phyloP scores from a whole-genome alignment of 1,140 invertebrate species.

The Brevipalpus yothersi region DNA sequence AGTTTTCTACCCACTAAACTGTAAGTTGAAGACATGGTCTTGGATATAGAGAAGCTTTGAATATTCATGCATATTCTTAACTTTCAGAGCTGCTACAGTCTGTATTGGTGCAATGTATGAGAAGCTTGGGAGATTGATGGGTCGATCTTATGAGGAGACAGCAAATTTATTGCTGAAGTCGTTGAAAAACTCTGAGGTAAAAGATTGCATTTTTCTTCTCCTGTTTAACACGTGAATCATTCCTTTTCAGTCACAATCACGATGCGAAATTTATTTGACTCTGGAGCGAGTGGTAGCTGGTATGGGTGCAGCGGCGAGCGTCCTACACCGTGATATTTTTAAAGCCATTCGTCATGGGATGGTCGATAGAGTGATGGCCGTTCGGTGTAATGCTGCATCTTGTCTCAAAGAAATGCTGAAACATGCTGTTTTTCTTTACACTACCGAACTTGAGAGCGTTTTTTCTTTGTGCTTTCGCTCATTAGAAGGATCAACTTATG shows the following conservation, averaged over 20 bases:
- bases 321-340: conserved; percentile 75
- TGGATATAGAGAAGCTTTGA: not conserved
- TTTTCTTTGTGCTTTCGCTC: conserved; percentile 66
- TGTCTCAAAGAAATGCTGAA: conserved; percentile 71
- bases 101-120: conserved; percentile 94
- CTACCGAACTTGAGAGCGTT: conserved; percentile 64
- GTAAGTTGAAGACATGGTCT: conserved; percentile 31
- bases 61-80: not conserved
- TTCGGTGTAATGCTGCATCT: conserved; percentile 59
- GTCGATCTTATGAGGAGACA: conserved; percentile 89
- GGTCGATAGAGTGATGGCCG: conserved; percentile 67
- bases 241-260: conserved; percentile 43
- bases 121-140: conserved; percentile 91
- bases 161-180: conserved; percentile 74
- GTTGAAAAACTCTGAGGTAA: conserved; percentile 61
- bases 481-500: conserved; percentile 81
- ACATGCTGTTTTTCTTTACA: conserved; percentile 62
- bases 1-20: conserved; percentile 73
- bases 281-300: conserved; percentile 71
- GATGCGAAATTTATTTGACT: conserved; percentile 89
- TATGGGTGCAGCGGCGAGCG: conserved; percentile 59
- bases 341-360: conserved; percentile 59
- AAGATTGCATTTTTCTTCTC: not conserved
- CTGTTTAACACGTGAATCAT: not conserved
- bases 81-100: conserved; percentile 65